Evolutionary conservation across 2,797 vertebrate species (phyloP).

Genomic region (Thripadectes ignobilis): DNA sequence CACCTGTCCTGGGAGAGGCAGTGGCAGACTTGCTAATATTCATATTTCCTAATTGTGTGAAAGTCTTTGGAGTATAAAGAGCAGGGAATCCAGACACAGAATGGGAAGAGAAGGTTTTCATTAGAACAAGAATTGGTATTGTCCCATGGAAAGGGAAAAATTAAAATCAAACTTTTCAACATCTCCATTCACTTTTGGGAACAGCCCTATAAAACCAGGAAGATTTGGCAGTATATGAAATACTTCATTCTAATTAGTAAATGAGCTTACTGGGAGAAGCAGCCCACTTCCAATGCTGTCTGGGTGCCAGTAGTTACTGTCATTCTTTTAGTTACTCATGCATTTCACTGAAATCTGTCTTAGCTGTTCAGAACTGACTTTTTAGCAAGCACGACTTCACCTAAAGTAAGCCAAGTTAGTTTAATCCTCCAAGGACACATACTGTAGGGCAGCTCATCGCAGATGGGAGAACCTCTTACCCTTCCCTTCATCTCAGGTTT

Average conservation of each 20-base stretch:
- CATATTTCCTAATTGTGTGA: not conserved
- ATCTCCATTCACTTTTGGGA: conserved; percentile 54
- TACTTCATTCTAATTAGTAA: conserved; percentile 58
- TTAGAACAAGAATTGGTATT: conserved; percentile 48
- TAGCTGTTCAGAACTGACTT: conserved; percentile 25
- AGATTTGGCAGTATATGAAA: conserved; percentile 42
- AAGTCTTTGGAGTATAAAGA: not conserved
- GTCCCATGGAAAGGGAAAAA: not conserved
- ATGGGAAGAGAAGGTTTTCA: conserved; percentile 33
- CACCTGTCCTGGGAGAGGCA: not conserved
- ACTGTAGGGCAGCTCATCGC: not conserved
- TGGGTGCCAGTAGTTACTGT: conserved; percentile 37
- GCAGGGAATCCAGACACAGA: not conserved
- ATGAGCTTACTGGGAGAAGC: conserved; percentile 51
- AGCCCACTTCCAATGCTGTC: not conserved
- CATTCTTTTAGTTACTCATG: conserved; percentile 53
- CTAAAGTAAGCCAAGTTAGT: not conserved
- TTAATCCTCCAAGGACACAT: not conserved
- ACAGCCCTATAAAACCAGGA: conserved; percentile 43
- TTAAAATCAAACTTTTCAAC: conserved; percentile 46
- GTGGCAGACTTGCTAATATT: not conserved
- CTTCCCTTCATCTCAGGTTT: not conserved
- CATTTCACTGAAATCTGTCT: conserved; percentile 37
- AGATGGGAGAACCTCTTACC: not conserved
- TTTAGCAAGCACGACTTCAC: not conserved